A percentile compares a stretch with the other conserved stretches of the same genome.
Conservation (phyloP, 2,113 vertebrate species). For the Haemorhous mexicanus region DNA sequence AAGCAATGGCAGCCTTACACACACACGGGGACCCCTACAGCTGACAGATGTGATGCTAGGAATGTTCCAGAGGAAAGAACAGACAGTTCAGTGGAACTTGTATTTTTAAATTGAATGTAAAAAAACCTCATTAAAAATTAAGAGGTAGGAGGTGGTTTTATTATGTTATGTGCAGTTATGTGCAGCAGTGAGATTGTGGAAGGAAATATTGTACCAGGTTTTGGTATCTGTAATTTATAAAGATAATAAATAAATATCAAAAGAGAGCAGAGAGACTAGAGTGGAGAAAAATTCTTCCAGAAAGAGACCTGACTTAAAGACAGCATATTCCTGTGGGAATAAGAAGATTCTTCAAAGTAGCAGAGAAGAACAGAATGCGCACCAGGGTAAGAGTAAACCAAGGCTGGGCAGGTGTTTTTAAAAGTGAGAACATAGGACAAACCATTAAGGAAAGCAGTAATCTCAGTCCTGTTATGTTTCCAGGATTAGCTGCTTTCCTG, state of each 20-base stretch:
- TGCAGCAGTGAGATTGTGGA: not conserved
- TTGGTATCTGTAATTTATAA: not conserved
- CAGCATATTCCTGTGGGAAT: not conserved
- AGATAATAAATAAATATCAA: not conserved
- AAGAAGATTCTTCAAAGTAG: not conserved
- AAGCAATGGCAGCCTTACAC: not conserved
- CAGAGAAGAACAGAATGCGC: not conserved
- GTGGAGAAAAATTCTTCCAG: not conserved
- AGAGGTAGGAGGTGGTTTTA: not conserved
- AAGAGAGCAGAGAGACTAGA: not conserved
- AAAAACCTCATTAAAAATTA: not conserved
- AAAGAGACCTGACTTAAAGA: not conserved
- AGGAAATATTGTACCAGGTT: not conserved
- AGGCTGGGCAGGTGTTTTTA: not conserved
- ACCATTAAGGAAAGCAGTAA: not conserved
- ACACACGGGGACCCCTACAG: not conserved
- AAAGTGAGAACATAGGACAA: not conserved
- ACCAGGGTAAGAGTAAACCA: not conserved
- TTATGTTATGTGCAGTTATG: not conserved
- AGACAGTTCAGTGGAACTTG: not conserved
- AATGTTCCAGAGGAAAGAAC: not conserved
- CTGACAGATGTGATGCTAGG: not conserved
- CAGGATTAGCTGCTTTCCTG: not conserved
- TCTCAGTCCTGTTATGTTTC: not conserved
- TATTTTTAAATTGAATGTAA: not conserved